These are phyloP conservation scores for Oriolus oriolus DNA, from an alignment of 2,113 vertebrate species.

Conservation along the genomic window DNA sequence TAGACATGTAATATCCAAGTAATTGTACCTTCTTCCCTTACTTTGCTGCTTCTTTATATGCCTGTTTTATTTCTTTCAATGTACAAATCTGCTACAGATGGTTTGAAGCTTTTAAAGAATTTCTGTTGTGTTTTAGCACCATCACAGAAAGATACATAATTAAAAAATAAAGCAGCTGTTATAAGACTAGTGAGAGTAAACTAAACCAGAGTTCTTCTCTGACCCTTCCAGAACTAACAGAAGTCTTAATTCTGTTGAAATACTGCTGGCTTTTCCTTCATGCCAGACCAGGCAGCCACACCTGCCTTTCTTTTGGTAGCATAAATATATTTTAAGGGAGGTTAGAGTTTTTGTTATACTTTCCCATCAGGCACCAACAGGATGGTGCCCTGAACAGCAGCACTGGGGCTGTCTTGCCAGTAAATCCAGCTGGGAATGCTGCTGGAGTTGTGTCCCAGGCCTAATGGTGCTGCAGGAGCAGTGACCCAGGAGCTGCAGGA, in stretches of 20 bases:
- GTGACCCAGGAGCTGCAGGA: neutral
- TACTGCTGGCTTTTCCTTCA: neutral
- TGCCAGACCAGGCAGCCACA: neutral
- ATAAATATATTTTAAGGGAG: neutral
- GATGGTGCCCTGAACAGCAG: neutral
- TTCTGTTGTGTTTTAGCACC: neutral
- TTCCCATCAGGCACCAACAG: neutral
- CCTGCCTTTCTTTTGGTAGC: neutral
- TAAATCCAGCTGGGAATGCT: rapidly evolving
- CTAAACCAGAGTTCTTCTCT: neutral
- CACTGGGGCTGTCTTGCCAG: rapidly evolving
- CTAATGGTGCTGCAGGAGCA: rapidly evolving
- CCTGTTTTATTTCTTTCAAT: neutral
- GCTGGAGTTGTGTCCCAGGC: neutral
- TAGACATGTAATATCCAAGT: neutral
- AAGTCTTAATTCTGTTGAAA: neutral
- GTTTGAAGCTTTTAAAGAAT: neutral
- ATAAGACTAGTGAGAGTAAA: neutral
- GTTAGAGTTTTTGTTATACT: neutral
- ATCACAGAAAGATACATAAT: neutral
- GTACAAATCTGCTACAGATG: neutral
- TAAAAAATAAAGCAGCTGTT: neutral
- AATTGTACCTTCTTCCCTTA: neutral
- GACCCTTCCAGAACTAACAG: neutral
- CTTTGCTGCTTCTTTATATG: neutral